Evolutionary conservation across 2,888 invertebrate genomes (phyloP).

Genomic region (Oxyteleia sp.): DNA sequence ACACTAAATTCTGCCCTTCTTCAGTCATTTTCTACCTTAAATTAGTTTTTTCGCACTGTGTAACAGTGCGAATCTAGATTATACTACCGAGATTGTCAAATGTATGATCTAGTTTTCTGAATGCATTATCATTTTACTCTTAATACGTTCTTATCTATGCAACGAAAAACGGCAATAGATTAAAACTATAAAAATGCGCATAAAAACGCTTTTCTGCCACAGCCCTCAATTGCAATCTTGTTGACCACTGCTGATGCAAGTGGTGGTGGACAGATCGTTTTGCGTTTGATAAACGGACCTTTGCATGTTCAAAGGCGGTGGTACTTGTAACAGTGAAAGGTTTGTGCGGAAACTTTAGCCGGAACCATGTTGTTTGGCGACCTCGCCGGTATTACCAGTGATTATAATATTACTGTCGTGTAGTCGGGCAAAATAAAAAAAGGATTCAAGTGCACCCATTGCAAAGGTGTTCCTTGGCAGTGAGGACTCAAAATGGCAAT

Average conservation of each 20-base stretch:
- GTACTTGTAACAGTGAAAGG: constrained; percentile 63
- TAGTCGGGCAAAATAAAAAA: constrained; percentile 41
- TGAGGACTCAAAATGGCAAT: constrained; percentile 71
- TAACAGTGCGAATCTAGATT: too few species aligned
- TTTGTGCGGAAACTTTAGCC: constrained; percentile 67
- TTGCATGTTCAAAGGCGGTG: constrained; percentile 49
- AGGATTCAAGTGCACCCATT: constrained; percentile 65
- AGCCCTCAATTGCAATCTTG: constrained; percentile 1
- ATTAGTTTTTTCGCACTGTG: too few species aligned
- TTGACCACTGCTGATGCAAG: constrained; percentile 22
- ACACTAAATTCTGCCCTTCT: too few species aligned
- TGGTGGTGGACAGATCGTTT: constrained; percentile 26
- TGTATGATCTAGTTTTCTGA: too few species aligned
- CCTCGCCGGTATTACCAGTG: constrained; percentile 63
- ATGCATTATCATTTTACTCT: too few species aligned
- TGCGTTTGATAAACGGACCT: constrained; percentile 53
- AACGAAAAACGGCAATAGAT: background rate
- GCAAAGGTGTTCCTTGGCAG: constrained; percentile 64
- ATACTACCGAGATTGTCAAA: background rate
- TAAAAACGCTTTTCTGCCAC: background rate
- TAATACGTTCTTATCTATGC: background rate
- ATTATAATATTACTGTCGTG: constrained; percentile 69
- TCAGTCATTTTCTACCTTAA: too few species aligned
- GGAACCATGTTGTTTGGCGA: constrained; percentile 65
- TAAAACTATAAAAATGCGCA: background rate